Percentiles rank a stretch among this genome's conserved stretches.
Conservation (phyloP, 2,797 vertebrate genomes). For the Nothura maculosa region DNA sequence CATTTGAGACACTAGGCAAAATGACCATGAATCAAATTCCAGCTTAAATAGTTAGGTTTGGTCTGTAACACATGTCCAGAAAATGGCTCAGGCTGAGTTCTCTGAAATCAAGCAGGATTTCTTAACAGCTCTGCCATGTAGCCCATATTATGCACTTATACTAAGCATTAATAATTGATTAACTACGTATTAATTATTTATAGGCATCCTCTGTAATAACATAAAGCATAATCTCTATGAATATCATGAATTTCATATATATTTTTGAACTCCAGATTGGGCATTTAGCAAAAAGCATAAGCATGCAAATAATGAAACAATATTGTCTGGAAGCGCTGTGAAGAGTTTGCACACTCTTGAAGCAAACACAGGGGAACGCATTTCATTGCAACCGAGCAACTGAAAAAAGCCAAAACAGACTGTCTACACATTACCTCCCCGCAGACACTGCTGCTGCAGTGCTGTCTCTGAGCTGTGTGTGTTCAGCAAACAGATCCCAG, state of each 20-base stretch:
- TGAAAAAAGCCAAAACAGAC: background rate
- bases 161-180: background rate
- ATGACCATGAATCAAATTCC: background rate
- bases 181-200: background rate
- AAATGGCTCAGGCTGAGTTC: background rate
- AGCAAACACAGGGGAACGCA: accelerated
- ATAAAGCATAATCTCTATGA: background rate
- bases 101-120: background rate
- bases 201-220: background rate
- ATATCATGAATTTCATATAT: background rate
- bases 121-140: background rate
- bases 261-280: background rate
- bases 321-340: background rate
- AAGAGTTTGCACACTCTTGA: accelerated
- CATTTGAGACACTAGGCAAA: background rate
- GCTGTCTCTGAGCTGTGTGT: accelerated
- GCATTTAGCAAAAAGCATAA: background rate
- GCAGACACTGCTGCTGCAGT: accelerated
- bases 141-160: background rate
- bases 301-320: background rate
- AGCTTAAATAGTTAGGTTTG: background rate
- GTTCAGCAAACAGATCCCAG: background rate
- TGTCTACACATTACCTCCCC: accelerated
- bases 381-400: accelerated
- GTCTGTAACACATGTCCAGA: background rate